Percentiles rank a stretch among this genome's conserved stretches.
phyloP scores from a whole-genome alignment of 2,888 invertebrate species.

The Agonopterix subpropinquella region DNA sequence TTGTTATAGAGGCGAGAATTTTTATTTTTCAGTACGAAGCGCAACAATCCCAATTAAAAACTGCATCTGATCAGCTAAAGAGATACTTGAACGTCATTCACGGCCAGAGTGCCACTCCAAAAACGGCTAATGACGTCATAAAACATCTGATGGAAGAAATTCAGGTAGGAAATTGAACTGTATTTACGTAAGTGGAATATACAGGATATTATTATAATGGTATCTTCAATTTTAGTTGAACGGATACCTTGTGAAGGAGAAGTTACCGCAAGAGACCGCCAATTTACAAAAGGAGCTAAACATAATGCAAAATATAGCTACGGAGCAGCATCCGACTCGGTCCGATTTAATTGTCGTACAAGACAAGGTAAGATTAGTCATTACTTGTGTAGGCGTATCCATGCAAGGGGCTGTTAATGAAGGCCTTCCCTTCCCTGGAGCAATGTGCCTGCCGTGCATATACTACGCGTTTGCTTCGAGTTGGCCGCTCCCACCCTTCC shows the following conservation, averaged over 20 bases:
- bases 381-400: too few species aligned
- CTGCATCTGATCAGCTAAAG: slow-evolving; percentile 76
- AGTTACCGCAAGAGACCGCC: slow-evolving; percentile 84
- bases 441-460: too few species aligned
- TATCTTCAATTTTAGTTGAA: slow-evolving; percentile 63
- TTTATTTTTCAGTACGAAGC: slow-evolving; percentile 44
- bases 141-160: slow-evolving; percentile 86
- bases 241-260: slow-evolving; percentile 84
- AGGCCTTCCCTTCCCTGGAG: too few species aligned
- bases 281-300: slow-evolving; percentile 78
- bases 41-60: slow-evolving; percentile 63
- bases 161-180: slow-evolving; percentile 51
- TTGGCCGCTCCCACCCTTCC: too few species aligned
- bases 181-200: not conserved
- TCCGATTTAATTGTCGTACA: slow-evolving; percentile 79
- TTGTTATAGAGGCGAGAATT: not conserved
- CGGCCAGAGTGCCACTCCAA: slow-evolving; percentile 64
- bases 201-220: not conserved
- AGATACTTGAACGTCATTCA: slow-evolving; percentile 78
- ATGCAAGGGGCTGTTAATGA: too few species aligned
- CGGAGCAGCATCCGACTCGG: slow-evolving; percentile 79
- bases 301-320: slow-evolving; percentile 80
- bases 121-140: slow-evolving; percentile 78
- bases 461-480: too few species aligned
- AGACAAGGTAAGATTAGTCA: slow-evolving; percentile 65